A percentile compares a stretch with the other conserved stretches of the same genome.
Evolutionary conservation across 2,113 vertebrate species (phyloP).

Genomic region (Eulemur macaco): DNA sequence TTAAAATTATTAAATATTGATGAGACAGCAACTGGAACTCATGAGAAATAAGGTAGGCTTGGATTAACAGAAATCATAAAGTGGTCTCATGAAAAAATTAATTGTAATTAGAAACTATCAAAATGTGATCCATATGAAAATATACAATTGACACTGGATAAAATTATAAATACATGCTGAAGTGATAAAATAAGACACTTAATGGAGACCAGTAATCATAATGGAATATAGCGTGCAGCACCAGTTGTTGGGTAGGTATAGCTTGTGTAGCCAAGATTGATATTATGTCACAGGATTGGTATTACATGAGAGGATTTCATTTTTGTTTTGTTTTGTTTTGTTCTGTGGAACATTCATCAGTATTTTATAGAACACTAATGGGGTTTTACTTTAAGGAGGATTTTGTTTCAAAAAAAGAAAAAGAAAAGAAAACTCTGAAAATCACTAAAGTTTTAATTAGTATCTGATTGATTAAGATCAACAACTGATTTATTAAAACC

Average conservation of each 20-base stretch:
- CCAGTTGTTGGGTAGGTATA: not conserved
- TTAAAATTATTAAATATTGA: not conserved
- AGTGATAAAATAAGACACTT: not conserved
- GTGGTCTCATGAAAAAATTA: not conserved
- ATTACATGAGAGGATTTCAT: not conserved
- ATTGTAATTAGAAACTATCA: not conserved
- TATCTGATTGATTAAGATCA: not conserved
- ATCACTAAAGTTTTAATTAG: not conserved
- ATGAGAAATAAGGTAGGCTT: conserved; percentile 14
- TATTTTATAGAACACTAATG: not conserved
- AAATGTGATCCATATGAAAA: not conserved
- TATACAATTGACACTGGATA: not conserved
- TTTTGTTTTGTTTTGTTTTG: conserved; percentile 12
- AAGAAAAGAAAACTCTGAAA: not conserved
- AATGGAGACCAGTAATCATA: not conserved
- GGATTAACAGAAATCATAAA: not conserved
- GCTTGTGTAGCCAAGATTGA: too few relatives aligned
- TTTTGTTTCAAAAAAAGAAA: not conserved
- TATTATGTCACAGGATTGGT: not conserved
- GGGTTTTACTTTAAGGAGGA: not conserved
- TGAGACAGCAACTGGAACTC: not conserved
- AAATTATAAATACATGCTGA: not conserved
- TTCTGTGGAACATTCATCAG: not conserved
- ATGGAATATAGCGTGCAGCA: not conserved
- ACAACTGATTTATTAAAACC: not conserved